Evolutionary conservation across 2,797 vertebrate genomes (phyloP), one percentile per base, ranked within the genome.

Genomic region (Enteromius trimaculatus): DNA sequence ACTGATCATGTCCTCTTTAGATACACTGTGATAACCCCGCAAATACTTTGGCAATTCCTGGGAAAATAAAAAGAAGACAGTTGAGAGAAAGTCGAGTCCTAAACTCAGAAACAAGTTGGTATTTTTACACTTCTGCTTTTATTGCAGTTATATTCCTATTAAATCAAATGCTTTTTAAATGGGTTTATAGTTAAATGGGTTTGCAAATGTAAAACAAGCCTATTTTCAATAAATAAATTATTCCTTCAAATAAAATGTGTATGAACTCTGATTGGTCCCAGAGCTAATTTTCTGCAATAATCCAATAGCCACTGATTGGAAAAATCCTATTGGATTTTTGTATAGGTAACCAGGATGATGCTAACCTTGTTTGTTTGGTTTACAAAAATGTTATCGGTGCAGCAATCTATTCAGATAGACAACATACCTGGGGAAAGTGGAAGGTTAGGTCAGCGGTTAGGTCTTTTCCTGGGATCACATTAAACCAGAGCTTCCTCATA

Each of bases 401-500:
- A 49, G 42, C 26, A 55, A 10, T 75, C 10, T 37, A 34, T 37
- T 71, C 19, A 58, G 37, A 31, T 11, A 16, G 11, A 87, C 26
- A n/a, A 65, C 85, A 84, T 65, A 94, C 98, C 97, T 99, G 98
- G n/a, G 98, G 97, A 88, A 96, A 99, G 86, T 99, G 97, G 89
- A 99, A 98, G 23, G 89, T 95, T 79, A 94, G 92, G 87, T 99
- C 98, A 23, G 98, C 97, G 0, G 92, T 92, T 65, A 93, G 6
- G 69, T 99, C 97, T 87, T 96, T 98, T 44, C 96, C 97, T 0
- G 98, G 97, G 83, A 13, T 87, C 71, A 98, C 95, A 0, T 94
- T 97, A 85, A 99, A 93, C 97, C 98, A 99, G 23, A 99, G 92
- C 88, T 99, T 99, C 91, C 97, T 93, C 96, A 97, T 97, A 81